phyloP scores from a whole-genome alignment of 2,797 vertebrate species.

The Neosalanx taihuensis region DNA sequence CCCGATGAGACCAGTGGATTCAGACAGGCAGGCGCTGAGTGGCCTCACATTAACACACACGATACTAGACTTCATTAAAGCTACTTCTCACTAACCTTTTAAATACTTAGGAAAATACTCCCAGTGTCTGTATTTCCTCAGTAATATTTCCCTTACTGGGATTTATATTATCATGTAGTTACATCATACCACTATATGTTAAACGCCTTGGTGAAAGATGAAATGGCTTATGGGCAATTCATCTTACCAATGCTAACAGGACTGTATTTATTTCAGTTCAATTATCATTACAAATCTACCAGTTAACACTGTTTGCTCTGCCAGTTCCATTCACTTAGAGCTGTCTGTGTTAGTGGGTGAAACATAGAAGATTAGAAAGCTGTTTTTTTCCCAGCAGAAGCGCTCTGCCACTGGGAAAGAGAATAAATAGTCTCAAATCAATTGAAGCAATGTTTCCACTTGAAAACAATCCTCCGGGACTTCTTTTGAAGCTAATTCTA shows the following conservation, averaged over 20 bases:
- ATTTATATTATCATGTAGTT: constrained; percentile 19
- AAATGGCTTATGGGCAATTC: constrained; percentile 55
- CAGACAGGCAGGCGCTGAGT: constrained; percentile 36
- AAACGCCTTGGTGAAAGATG: constrained; percentile 26
- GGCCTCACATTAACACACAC: constrained; percentile 15
- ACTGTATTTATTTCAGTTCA: constrained; percentile 48
- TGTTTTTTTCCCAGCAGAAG: constrained; percentile 59
- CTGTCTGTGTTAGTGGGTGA: constrained; percentile 77
- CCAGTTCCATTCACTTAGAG: constrained; percentile 69
- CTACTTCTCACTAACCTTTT: constrained; percentile 20
- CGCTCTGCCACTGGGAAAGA: constrained; percentile 71
- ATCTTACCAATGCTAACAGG: constrained; percentile 58
- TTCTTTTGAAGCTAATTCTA: constrained; percentile 80
- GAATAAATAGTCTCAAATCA: constrained; percentile 81
- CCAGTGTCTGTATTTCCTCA: constrained; percentile 27
- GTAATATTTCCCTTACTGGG: constrained; percentile 22
- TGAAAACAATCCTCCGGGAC: constrained; percentile 79
- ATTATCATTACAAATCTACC: constrained; percentile 75
- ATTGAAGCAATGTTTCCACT: constrained; percentile 78
- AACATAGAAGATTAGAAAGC: constrained; percentile 75
- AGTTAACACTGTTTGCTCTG: constrained; percentile 70
- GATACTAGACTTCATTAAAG: not conserved
- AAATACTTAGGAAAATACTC: constrained; percentile 18
- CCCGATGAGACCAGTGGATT: constrained; percentile 52
- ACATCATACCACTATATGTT: constrained; percentile 35